Conservation (phyloP, 2,888 invertebrate genomes). For the Pedicia rivosa region DNA sequence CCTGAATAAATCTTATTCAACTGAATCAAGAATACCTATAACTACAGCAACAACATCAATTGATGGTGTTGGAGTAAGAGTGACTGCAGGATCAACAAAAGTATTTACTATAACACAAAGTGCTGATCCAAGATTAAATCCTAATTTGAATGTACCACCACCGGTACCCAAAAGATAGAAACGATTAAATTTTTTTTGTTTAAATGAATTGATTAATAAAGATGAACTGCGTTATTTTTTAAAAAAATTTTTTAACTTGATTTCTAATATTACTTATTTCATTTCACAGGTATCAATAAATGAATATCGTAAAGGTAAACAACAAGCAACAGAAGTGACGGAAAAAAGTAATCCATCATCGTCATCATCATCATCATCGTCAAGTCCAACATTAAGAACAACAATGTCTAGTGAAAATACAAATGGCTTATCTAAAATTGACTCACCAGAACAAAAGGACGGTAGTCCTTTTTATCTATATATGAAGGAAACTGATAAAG, state of each 20-base stretch:
- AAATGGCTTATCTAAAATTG: not conserved
- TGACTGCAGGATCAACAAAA: constrained; percentile 12
- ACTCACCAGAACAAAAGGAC: not conserved
- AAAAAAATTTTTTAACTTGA: not conserved
- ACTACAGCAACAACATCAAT: constrained; percentile 8
- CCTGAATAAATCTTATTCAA: constrained; percentile 2
- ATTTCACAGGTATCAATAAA: constrained; percentile 62
- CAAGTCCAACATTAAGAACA: constrained; percentile 5
- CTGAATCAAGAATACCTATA: not conserved
- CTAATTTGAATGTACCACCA: constrained; percentile 25
- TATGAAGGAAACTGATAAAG: too few relatives aligned
- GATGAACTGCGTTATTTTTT: not conserved
- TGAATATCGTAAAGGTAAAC: constrained; percentile 75
- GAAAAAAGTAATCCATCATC: constrained; percentile 9
- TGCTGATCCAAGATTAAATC: constrained; percentile 29
- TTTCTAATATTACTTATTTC: constrained; percentile 8
- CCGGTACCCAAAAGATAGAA: constrained; percentile 28
- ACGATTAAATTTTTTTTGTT: constrained; percentile 3
- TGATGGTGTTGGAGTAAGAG: not conserved
- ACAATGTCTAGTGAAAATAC: constrained; percentile 6
- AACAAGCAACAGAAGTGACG: constrained; percentile 30
- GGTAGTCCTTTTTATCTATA: too few relatives aligned
- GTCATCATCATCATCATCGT: not conserved
- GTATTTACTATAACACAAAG: constrained; percentile 27
- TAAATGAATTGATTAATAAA: not conserved